Percentiles rank a stretch among this genome's conserved stretches.
Conservation (phyloP, 1,140 invertebrate genomes). For the Halictus rubicundus region DNA sequence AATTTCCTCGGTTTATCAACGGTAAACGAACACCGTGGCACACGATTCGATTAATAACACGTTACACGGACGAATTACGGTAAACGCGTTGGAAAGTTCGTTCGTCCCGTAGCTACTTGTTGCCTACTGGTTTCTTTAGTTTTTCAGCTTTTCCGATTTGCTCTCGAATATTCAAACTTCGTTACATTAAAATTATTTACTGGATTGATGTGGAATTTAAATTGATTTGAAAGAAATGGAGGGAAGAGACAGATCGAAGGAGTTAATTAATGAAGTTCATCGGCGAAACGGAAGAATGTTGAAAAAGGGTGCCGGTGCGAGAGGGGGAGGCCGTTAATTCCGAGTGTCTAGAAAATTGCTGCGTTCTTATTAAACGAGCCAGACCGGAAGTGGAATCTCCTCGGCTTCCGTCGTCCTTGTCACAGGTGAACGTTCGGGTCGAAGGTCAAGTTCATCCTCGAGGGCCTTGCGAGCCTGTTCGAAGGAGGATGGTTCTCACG, state of each 20-base stretch:
- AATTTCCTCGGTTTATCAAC: background rate
- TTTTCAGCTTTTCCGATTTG: no score
- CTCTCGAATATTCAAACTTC: no score
- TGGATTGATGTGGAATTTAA: no score
- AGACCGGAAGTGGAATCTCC: slow-evolving; percentile 61
- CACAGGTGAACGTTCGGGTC: slow-evolving; percentile 65
- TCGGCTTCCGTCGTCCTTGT: slow-evolving; percentile 58
- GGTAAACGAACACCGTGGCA: background rate
- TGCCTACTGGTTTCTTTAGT: background rate
- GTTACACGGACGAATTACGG: slow-evolving; percentile 9
- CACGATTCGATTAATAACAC: slow-evolving; percentile 9
- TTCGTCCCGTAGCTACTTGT: background rate
- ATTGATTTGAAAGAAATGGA: no score
- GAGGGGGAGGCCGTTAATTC: background rate
- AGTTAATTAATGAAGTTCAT: no score
- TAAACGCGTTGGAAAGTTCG: slow-evolving; percentile 26
- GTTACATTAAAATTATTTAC: no score
- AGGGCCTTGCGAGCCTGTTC: slow-evolving; percentile 35
- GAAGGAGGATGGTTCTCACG: slow-evolving; percentile 49
- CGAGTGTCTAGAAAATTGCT: background rate
- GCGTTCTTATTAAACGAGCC: slow-evolving; percentile 1
- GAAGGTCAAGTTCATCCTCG: slow-evolving; percentile 65
- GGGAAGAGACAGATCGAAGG: no score
- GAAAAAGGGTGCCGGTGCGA: no score
- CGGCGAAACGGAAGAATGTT: no score